Evolutionary conservation across 30 jellyfish, hydroid and myxozoan genomes (phyloP).

Genomic region (Mastigias papua): DNA sequence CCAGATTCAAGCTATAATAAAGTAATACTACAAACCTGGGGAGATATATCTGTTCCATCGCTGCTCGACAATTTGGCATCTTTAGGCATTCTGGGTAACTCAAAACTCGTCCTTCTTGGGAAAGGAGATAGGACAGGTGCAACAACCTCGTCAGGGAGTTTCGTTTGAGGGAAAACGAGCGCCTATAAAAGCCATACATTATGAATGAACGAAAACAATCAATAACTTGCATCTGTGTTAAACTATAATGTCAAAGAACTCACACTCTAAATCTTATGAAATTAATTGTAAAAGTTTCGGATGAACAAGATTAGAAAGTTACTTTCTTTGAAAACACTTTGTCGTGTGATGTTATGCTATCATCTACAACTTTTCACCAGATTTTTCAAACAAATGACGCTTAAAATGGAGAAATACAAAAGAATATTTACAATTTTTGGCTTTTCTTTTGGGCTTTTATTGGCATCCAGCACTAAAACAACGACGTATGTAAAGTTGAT

Average conservation of each 20-base stretch:
- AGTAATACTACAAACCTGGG: slow-evolving; percentile 62
- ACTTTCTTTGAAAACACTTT: no score
- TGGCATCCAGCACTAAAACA: slow-evolving; percentile 76
- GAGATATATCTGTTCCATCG: slow-evolving; percentile 78
- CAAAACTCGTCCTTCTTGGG: slow-evolving; percentile 90
- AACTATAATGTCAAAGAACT: no score
- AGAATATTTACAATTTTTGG: slow-evolving; percentile 78
- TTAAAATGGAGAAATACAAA: background rate
- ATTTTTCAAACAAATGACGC: background rate
- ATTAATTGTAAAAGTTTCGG: no score
- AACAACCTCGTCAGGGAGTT: slow-evolving; percentile 95
- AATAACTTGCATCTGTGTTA: background rate
- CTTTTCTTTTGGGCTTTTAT: slow-evolving; percentile 76
- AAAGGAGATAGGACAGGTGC: slow-evolving; percentile 96
- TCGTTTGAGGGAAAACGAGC: slow-evolving; percentile 90
- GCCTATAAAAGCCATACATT: slow-evolving; percentile 56
- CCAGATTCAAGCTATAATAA: no score
- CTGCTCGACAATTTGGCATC: slow-evolving; percentile 87
- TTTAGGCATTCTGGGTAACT: slow-evolving; percentile 92
- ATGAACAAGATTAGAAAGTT: no score
- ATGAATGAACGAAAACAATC: background rate
- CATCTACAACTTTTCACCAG: no score
- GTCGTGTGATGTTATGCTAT: no score
- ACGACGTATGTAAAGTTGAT: no score
- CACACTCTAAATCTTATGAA: no score